Percentiles rank a stretch among this genome's conserved stretches.
Conservation (phyloP, 2,113 vertebrate genomes). For the Amia ocellicauda region DNA sequence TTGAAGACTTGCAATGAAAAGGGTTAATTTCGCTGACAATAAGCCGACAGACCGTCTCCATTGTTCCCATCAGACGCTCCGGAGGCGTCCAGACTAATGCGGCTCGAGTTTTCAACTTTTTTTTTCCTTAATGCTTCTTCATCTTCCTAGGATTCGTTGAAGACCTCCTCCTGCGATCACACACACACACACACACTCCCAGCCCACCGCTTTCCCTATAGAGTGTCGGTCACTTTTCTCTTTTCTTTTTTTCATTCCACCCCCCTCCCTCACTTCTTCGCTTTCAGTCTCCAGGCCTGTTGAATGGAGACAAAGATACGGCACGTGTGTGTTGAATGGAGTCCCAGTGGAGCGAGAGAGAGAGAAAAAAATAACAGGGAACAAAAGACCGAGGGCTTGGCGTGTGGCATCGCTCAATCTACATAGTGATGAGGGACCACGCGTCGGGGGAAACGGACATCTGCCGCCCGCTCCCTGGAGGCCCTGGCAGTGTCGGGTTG, state of each 20-base stretch:
- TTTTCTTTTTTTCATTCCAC: constrained; percentile 1
- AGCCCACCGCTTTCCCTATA: constrained; percentile 9
- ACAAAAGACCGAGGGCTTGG: too few relatives aligned
- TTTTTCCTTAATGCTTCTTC: neutral
- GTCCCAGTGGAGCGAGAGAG: constrained; percentile 33
- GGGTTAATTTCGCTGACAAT: constrained; percentile 42
- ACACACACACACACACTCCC: constrained; percentile 15
- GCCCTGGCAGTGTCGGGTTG: constrained; percentile 44
- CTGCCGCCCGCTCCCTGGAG: constrained; percentile 46
- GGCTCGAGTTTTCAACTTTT: constrained; percentile 29
- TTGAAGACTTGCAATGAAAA: constrained; percentile 44
- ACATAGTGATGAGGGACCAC: constrained; percentile 47
- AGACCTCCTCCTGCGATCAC: constrained; percentile 24
- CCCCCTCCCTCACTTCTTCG: neutral
- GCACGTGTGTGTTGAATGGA: constrained; percentile 45
- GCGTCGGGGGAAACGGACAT: constrained; percentile 41
- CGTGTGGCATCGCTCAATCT: constrained; percentile 43
- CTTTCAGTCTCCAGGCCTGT: constrained; percentile 34
- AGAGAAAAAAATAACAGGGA: constrained; percentile 37
- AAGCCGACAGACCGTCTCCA: constrained; percentile 38
- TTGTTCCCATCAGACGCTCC: constrained; percentile 41
- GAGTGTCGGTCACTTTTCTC: constrained; percentile 17
- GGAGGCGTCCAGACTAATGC: constrained; percentile 7
- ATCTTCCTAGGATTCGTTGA: constrained; percentile 11
- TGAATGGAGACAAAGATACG: constrained; percentile 43